Evolutionary conservation across 2,888 invertebrate genomes (phyloP), one percentile per base, ranked within the genome.

Genomic region (Chironomus riparius): DNA sequence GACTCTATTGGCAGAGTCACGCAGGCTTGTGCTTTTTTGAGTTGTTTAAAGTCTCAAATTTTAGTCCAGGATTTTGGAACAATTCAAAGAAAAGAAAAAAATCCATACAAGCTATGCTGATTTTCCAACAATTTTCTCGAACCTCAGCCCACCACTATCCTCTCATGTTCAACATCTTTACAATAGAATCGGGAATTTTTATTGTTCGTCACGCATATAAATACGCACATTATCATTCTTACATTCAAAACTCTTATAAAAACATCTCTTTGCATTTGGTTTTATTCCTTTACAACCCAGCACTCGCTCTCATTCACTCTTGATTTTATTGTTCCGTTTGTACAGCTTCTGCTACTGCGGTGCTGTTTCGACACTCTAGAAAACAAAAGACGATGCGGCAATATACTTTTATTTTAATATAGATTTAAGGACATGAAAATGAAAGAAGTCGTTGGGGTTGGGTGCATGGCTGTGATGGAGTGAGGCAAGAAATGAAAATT

Each of bases 211-310:
- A 72, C 72, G 72, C 72, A 72, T 72, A 72, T 72, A 72, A 72
- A 72, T 72, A 72, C 72, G 72, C 72, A 72, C 72, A 72, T 72
- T 72, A 72, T 72, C 72, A 72, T 70, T 70, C 70, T 70, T 70
- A 50, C 70, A 70, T 50, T 70, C 24, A n/a, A 56, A 21, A 24
- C 22, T 65, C 38, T 38, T 18, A 65, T 65, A 65, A 13, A 65
- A 65, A 65, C 65, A 65, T 65, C 65, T 24, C 10, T 38, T 38
- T 38, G 38, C 10, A 38, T 38, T 38, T 38, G 38, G 38, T 10
- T 38, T 38, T 10, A 10, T 4, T 38, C 2, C 10, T 38, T 10
- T 38, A 10, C 1, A 1, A 38, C 2, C 38, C 38, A 38, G 10
- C 38, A 38, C 38, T 10, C 38, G 38, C 65, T 24, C 56, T 56